These are phyloP conservation scores for Periophthalmodon schlosseri DNA, from an alignment of 2,113 vertebrate genomes.

Conservation along the genomic window DNA sequence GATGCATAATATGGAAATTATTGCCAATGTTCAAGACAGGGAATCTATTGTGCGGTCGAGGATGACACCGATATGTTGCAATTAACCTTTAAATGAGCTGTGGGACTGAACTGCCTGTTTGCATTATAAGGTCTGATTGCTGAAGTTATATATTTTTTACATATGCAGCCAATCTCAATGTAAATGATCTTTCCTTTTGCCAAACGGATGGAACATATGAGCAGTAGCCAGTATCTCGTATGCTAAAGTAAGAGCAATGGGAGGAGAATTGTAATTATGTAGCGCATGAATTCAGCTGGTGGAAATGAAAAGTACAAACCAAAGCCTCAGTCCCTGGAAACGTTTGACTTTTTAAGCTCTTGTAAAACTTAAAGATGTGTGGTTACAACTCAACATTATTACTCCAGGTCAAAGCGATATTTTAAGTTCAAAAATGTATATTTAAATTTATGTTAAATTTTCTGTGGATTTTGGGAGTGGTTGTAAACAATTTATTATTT, in stretches of 20 bases:
- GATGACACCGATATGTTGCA: constrained; percentile 29
- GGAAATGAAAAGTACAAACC: constrained; percentile 31
- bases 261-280: constrained; percentile 30
- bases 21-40: background rate
- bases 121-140: constrained; percentile 17
- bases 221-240: background rate
- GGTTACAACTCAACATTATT: background rate
- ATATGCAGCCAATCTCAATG: background rate
- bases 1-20: background rate
- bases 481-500: too few relatives aligned
- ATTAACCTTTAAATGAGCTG: constrained; percentile 44
- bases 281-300: constrained; percentile 22
- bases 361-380: background rate
- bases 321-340: constrained; percentile 19
- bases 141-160: background rate
- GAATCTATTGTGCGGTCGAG: constrained; percentile 9
- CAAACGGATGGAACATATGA: background rate
- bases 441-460: too few relatives aligned
- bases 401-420: background rate
- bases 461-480: too few relatives aligned
- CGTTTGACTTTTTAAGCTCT: background rate
- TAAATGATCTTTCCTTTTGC: background rate
- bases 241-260: constrained; percentile 4
- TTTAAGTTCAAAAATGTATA: too few relatives aligned
- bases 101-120: background rate